Percentiles rank a stretch among this genome's conserved stretches.
Conservation (phyloP, 2,797 vertebrate genomes). For the Orientallactaga sibirica region DNA sequence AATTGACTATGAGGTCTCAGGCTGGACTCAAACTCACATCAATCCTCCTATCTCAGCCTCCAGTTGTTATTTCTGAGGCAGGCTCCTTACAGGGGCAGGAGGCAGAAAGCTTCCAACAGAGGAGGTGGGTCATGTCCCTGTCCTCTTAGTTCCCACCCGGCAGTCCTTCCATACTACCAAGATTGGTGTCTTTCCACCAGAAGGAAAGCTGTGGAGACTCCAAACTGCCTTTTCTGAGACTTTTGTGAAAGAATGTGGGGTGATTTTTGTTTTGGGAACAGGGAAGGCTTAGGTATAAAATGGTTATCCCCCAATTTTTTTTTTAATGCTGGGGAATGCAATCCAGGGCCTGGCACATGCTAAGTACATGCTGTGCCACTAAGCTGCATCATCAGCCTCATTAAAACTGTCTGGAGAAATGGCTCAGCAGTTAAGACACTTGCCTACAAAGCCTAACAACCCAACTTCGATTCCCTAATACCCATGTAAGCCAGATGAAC, state of each 20-base stretch:
- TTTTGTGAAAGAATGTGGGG: neutral
- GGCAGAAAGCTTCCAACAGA: too few species aligned
- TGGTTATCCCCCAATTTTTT: neutral
- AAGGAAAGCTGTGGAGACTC: neutral
- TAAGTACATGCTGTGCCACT: neutral
- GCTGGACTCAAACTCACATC: too few species aligned
- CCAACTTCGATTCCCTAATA: too few species aligned
- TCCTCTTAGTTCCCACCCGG: neutral
- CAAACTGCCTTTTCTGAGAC: neutral
- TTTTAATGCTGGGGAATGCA: neutral
- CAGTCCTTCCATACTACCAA: neutral
- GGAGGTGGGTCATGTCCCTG: neutral
- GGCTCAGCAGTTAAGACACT: neutral
- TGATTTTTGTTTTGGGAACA: slow-evolving; percentile 10
- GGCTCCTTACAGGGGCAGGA: neutral
- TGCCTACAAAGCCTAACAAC: too few species aligned
- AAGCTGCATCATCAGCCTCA: neutral
- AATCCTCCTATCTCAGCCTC: neutral
- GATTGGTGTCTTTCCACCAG: neutral
- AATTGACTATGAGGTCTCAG: too few species aligned
- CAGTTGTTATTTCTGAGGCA: neutral
- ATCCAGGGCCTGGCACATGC: neutral
- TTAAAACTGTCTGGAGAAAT: neutral
- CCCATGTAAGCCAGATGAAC: too few species aligned
- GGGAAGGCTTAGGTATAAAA: neutral